phyloP scores from a whole-genome alignment of 2,113 vertebrate genomes.

The Apeltes quadracus region DNA sequence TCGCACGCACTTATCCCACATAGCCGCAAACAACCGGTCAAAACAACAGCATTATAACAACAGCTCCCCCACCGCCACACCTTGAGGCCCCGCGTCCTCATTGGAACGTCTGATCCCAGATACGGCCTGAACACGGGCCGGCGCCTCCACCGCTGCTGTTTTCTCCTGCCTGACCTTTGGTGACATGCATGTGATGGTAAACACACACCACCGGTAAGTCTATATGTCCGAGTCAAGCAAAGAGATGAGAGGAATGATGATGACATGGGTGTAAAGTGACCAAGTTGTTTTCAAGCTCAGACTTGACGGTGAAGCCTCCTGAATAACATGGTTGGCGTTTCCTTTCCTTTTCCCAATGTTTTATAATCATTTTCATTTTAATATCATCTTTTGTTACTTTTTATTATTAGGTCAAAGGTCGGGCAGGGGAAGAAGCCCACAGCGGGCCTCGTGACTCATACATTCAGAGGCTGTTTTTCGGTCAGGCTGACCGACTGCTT shows the following conservation, averaged over 20 bases:
- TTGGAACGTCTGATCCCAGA: slow-evolving; percentile 10
- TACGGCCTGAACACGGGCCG: neutral
- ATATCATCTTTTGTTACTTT: neutral
- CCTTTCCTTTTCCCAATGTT: neutral
- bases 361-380: neutral
- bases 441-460: neutral
- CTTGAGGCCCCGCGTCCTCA: neutral
- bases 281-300: slow-evolving; percentile 35
- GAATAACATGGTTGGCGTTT: neutral
- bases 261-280: slow-evolving; percentile 21
- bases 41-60: neutral
- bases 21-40: neutral
- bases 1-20: neutral
- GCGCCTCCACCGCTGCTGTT: slow-evolving; percentile 27
- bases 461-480: neutral
- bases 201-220: slow-evolving; percentile 22
- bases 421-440: neutral
- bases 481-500: neutral
- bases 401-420: neutral
- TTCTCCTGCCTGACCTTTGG: slow-evolving; percentile 43
- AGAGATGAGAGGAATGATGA: slow-evolving; percentile 13
- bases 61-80: neutral
- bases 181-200: slow-evolving; percentile 41
- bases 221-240: slow-evolving; percentile 1
- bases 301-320: slow-evolving; percentile 16